phyloP scores from a whole-genome alignment of 2,888 invertebrate species.

The Drosophila falleni region DNA sequence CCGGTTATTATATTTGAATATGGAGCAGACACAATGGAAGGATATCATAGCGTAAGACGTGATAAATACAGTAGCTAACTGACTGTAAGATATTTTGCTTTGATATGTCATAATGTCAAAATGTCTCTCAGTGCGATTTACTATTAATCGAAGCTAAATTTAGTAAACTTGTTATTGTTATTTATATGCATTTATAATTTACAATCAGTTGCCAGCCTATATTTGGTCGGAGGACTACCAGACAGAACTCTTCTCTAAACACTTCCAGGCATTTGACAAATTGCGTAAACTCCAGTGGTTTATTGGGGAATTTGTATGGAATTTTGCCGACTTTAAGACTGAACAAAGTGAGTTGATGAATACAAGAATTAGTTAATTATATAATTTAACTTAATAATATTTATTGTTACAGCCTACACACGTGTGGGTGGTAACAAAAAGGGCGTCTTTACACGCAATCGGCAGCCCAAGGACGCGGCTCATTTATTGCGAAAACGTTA shows the following conservation, averaged over 20 bases:
- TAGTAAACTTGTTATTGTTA: not conserved
- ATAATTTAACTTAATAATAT: not conserved
- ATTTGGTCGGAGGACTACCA: constrained; percentile 99
- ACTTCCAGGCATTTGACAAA: constrained; percentile 96
- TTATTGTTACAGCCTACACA: constrained; percentile 87
- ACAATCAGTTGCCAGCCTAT: constrained; percentile 89
- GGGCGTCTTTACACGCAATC: constrained; percentile 94
- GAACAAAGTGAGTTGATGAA: constrained; percentile 89
- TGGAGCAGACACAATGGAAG: constrained; percentile 97
- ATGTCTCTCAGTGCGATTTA: too few species aligned
- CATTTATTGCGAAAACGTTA: constrained; percentile 93
- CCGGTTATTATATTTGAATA: constrained; percentile 98
- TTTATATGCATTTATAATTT: not conserved
- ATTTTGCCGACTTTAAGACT: constrained; percentile 99
- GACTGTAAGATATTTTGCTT: not conserved
- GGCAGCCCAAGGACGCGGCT: constrained; percentile 96
- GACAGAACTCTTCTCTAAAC: constrained; percentile 91
- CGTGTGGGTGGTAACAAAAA: constrained; percentile 95
- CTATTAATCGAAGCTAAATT: too few species aligned
- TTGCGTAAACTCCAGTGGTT: constrained; percentile 92
- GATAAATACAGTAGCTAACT: too few species aligned
- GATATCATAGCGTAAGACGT: constrained; percentile 92
- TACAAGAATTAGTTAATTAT: not conserved
- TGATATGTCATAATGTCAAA: not conserved
- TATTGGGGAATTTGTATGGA: constrained; percentile 99